These are phyloP conservation scores for Drosophila ohnishii DNA, from an alignment of 1,140 invertebrate species.

Conservation along the genomic window DNA sequence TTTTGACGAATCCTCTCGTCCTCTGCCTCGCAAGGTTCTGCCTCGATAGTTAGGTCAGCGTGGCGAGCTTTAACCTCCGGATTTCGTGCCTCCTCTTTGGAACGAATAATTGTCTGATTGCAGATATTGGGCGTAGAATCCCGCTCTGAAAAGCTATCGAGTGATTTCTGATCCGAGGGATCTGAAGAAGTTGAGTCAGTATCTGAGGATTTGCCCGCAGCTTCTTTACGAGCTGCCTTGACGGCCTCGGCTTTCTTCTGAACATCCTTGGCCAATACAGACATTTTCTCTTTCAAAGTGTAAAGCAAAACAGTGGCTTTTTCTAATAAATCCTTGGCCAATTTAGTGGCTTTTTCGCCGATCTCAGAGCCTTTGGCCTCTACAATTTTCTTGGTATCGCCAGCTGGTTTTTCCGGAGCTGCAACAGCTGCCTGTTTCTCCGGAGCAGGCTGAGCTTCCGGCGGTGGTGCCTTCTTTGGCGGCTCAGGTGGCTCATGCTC, in stretches of 20 bases:
- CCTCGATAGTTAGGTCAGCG: constrained; percentile 19
- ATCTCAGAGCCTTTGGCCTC: constrained; percentile 19
- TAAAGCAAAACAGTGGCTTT: constrained; percentile 18
- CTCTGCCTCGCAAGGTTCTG: constrained; percentile 11
- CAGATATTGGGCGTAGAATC: constrained; percentile 34
- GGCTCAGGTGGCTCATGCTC: constrained; percentile 13
- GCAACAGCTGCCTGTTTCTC: neutral
- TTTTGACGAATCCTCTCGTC: neutral
- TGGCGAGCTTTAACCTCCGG: constrained; percentile 56
- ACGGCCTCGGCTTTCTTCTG: constrained; percentile 12
- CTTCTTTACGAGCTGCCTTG: constrained; percentile 10
- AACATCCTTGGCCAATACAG: constrained; percentile 12
- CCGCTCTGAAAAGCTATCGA: neutral
- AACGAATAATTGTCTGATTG: constrained; percentile 53
- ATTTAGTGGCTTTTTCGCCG: constrained; percentile 17
- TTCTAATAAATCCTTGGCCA: constrained; percentile 17
- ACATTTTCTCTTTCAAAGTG: constrained; percentile 6
- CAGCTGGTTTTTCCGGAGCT: neutral
- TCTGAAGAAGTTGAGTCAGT: neutral
- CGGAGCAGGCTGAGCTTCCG: neutral
- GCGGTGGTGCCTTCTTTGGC: constrained; percentile 5
- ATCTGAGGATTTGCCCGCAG: neutral
- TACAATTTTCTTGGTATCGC: neutral
- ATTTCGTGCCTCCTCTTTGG: constrained; percentile 11
- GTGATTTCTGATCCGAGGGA: neutral